phyloP scores from a whole-genome alignment of 2,888 invertebrate species.

The Aplocera efformata region DNA sequence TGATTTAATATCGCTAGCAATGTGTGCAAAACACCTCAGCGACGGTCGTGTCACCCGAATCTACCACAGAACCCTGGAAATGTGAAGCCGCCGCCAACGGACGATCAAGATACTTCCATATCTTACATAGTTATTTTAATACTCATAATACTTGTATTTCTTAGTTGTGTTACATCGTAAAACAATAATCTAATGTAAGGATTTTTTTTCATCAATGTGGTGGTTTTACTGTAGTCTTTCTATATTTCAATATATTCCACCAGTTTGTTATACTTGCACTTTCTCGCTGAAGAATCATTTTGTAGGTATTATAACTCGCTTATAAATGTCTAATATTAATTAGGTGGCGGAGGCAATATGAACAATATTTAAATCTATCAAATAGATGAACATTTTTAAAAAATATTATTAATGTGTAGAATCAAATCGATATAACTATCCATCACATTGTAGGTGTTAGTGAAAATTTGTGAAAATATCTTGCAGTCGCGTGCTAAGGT shows the following conservation, averaged over 20 bases:
- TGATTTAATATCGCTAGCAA: slow-evolving; percentile 68
- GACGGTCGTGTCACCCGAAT: slow-evolving; percentile 70
- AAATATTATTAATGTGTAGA: slow-evolving; percentile 35
- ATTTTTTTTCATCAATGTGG: slow-evolving; percentile 23
- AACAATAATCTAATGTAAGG: slow-evolving; percentile 29
- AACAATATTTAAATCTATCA: slow-evolving; percentile 45
- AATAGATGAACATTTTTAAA: slow-evolving; percentile 47
- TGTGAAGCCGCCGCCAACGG: slow-evolving; percentile 29
- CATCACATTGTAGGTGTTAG: slow-evolving; percentile 35
- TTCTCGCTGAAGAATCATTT: slow-evolving; percentile 13
- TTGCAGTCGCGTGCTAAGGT: slow-evolving; percentile 7
- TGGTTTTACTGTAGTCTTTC: slow-evolving; percentile 1
- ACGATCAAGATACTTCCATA: slow-evolving; percentile 11
- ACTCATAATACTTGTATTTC: slow-evolving; percentile 25
- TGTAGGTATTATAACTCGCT: slow-evolving; percentile 28
- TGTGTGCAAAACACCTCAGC: slow-evolving; percentile 73
- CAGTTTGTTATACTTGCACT: slow-evolving; percentile 22
- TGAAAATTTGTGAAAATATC: slow-evolving; percentile 24
- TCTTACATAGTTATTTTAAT: slow-evolving; percentile 14
- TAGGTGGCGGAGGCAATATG: slow-evolving; percentile 59
- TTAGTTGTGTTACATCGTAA: slow-evolving; percentile 24
- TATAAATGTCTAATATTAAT: slow-evolving; percentile 35
- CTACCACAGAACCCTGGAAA: slow-evolving; percentile 48
- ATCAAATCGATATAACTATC: slow-evolving; percentile 30
- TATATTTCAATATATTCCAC: slow-evolving; percentile 22